Percentiles rank a stretch among this genome's conserved stretches.
Evolutionary conservation across 2,113 vertebrate species (phyloP).

Genomic region (Forbesichthys papilliferus): DNA sequence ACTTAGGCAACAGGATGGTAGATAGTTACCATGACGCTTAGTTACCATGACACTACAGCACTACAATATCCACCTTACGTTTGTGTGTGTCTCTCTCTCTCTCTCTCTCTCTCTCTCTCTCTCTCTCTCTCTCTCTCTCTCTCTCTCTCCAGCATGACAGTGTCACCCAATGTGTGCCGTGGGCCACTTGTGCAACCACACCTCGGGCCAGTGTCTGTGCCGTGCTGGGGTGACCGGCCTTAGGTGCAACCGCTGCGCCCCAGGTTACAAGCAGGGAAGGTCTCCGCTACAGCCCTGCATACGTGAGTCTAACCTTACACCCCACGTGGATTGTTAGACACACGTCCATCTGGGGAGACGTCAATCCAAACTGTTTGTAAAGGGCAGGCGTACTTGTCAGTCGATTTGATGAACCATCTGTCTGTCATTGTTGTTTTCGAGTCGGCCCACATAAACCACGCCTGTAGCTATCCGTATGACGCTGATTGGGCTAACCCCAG

Average conservation of each 20-base stretch:
- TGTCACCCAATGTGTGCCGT: conserved; percentile 86
- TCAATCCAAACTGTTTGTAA: too few relatives aligned
- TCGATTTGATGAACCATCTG: too few relatives aligned
- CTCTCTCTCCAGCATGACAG: conserved; percentile 78
- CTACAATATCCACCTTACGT: conserved; percentile 1
- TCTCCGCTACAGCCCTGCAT: conserved; percentile 84
- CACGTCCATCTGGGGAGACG: too few relatives aligned
- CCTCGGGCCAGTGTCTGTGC: conserved; percentile 87
- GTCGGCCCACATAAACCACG: too few relatives aligned
- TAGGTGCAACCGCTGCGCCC: conserved; percentile 84
- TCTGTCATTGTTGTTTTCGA: too few relatives aligned
- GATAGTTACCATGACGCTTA: too few relatives aligned
- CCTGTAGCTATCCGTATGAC: too few relatives aligned
- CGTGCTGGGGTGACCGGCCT: conserved; percentile 84
- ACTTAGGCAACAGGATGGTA: too few relatives aligned
- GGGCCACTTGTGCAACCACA: conserved; percentile 85
- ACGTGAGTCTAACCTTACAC: conserved; percentile 65
- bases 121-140: background rate
- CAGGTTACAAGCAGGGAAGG: conserved; percentile 84
- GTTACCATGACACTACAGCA: background rate
- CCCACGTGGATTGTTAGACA: too few relatives aligned
- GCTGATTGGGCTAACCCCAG: too few relatives aligned
- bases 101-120: background rate
- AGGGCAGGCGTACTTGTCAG: too few relatives aligned
- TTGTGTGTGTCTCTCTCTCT: conserved; percentile 1